Conservation (phyloP, 2,888 invertebrate species). For the Blastobasis lacticolella region DNA sequence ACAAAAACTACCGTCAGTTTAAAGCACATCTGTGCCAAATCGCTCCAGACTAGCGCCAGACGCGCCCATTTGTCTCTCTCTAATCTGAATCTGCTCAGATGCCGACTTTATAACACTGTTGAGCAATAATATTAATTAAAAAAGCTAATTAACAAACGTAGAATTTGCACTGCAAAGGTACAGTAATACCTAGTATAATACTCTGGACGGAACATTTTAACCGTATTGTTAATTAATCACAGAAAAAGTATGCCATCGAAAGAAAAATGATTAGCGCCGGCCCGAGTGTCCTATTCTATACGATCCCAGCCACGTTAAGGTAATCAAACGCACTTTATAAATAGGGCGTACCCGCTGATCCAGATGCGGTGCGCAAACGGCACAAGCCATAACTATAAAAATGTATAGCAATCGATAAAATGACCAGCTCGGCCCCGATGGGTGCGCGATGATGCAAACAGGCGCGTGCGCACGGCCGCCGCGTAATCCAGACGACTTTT, state of each 20-base stretch:
- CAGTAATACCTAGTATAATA: too few species aligned
- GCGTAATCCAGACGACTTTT: too few species aligned
- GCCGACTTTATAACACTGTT: too few species aligned
- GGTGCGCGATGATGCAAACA: constrained; percentile 43
- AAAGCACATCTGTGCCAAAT: constrained; percentile 28
- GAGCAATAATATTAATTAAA: too few species aligned
- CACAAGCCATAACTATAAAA: constrained; percentile 33
- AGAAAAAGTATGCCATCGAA: too few species aligned
- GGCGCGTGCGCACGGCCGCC: constrained; percentile 17
- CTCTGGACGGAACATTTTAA: too few species aligned
- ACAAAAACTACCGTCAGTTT: constrained; percentile 11
- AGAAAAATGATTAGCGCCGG: too few species aligned
- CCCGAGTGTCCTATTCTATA: too few species aligned
- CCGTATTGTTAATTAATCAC: too few species aligned
- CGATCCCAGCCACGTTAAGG: constrained; percentile 28
- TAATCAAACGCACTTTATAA: constrained; percentile 50
- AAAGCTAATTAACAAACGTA: too few species aligned
- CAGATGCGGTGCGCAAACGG: constrained; percentile 44
- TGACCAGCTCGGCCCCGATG: constrained; percentile 35
- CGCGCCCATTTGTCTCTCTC: constrained; percentile 21
- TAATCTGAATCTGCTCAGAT: constrained; percentile 3
- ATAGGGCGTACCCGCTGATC: constrained; percentile 47
- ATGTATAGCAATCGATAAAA: constrained; percentile 45
- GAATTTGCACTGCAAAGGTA: too few species aligned
- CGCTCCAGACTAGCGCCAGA: constrained; percentile 35